Percentiles rank a stretch among this genome's conserved stretches.
Evolutionary conservation across 2,888 invertebrate genomes (phyloP).

Genomic region (Andrena camellia): DNA sequence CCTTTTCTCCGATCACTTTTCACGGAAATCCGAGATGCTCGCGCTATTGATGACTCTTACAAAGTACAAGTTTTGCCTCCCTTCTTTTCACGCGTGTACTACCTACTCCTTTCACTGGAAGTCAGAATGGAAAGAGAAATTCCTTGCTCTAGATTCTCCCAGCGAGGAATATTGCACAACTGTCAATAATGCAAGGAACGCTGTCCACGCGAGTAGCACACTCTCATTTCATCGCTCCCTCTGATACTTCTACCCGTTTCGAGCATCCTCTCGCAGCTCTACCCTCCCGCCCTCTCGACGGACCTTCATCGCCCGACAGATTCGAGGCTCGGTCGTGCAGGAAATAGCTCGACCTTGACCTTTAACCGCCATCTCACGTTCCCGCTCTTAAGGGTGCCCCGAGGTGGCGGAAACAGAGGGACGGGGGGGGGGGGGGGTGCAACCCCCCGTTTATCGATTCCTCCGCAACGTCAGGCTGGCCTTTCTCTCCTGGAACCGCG

Average conservation of each 20-base stretch:
- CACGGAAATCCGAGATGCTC: background rate
- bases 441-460: conserved; percentile 69
- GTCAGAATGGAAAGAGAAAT: background rate
- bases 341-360: conserved; percentile 82
- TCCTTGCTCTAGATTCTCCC: background rate
- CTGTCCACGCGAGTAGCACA: background rate
- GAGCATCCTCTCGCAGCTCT: background rate
- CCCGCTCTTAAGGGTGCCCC: conserved; percentile 74
- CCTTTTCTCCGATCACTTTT: background rate
- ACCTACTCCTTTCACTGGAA: background rate
- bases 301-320: conserved; percentile 61
- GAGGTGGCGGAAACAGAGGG: conserved; percentile 64
- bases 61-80: too few relatives aligned
- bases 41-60: too few relatives aligned
- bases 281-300: conserved; percentile 11
- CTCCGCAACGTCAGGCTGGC: conserved; percentile 22
- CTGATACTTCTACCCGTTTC: conserved; percentile 25
- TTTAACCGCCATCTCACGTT: conserved; percentile 76
- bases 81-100: too few relatives aligned
- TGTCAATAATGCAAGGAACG: background rate
- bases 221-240: background rate
- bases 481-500: conserved; percentile 41
- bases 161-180: conserved; percentile 12
- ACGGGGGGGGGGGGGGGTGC: conserved; percentile 32
- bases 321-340: conserved; percentile 77